phyloP scores from a whole-genome alignment of 2,888 invertebrate species.

The Ypsolopha sequella region DNA sequence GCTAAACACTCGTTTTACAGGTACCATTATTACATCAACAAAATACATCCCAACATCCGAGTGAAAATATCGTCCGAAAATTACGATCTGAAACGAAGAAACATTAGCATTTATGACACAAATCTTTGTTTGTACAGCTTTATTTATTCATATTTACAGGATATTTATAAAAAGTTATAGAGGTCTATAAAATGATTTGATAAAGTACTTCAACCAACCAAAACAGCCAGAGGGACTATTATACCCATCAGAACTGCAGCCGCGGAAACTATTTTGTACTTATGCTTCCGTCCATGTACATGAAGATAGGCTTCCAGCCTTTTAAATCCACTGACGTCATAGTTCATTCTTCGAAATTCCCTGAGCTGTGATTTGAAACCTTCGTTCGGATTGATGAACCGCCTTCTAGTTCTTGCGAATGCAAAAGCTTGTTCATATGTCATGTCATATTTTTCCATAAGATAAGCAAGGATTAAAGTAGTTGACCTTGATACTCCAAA shows the following conservation, averaged over 20 bases:
- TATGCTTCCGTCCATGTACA: constrained; percentile 47
- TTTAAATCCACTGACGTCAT: constrained; percentile 42
- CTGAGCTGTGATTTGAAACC: constrained; percentile 94
- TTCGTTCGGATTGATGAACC: constrained; percentile 94
- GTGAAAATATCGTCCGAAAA: no score
- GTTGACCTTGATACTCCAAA: constrained; percentile 96
- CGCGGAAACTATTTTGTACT: constrained; percentile 47
- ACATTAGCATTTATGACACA: neutral
- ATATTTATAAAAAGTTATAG: neutral
- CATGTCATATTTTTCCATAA: constrained; percentile 89
- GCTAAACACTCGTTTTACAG: no score
- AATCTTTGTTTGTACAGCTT: neutral
- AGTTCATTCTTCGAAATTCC: constrained; percentile 66
- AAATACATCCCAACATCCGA: no score
- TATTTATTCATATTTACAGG: neutral
- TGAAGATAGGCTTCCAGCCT: constrained; percentile 49
- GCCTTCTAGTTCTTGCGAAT: constrained; percentile 85
- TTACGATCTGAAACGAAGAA: constrained; percentile 10
- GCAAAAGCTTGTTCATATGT: constrained; percentile 90
- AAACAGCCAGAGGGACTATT: constrained; percentile 41
- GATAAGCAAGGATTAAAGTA: constrained; percentile 94
- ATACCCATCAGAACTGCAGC: constrained; percentile 45
- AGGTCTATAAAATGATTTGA: neutral
- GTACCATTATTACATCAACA: no score
- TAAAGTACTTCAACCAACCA: constrained; percentile 24